Base-by-base conservation (phyloP, 2,888 invertebrate genomes). In the Masnerella sp. region DNA sequence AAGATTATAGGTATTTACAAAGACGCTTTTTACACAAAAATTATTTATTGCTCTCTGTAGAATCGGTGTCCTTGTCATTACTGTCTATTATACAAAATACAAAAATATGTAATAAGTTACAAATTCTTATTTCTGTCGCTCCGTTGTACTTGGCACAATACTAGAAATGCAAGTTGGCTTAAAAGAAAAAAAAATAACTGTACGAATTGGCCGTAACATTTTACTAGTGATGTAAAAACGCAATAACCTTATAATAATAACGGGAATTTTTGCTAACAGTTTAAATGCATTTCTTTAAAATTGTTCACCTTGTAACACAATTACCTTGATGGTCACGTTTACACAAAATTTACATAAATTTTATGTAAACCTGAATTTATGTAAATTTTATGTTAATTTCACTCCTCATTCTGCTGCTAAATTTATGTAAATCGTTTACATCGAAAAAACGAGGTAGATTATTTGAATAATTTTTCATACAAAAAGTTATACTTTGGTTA, bases 31-130 rank as follows among this genome's bases (percentile, higher is more conserved):
- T 22, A 38, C 22, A 42, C 32, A 22, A 42, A 62, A 51, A 51
- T 51, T 42, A 62, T 61, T 28, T 61, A 61, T 47, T 49, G n/a
- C n/a, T 22, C 3, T 43, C 15, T 32, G n/a, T 43, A 20, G 20
- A 58, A 45, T 58, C 36, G 45, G 9, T 18, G 12, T 45, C 38
- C 15, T 3, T 25, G 34, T 59, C 47, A 32, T 18, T 14, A n/a
- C n/a, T 20, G 17, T 22, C 47, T 59, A 59, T 47, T 59, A 30
- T 59, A 59, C 59, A 59, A 51, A 40, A 61, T 51, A 61, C 11
- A 51, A 61, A 61, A 49, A 61, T 42, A 49, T 30, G 12, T 32
- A 40, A 51, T 51, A 61, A 49, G 22, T 49, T 49, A 61, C 22
- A 47, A 25, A 38, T 47, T 14, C 45, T 25, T 36, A 40, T 47